Evolutionary conservation across 1,140 invertebrate species (phyloP).

Genomic region (Dinoponera quadriceps): DNA sequence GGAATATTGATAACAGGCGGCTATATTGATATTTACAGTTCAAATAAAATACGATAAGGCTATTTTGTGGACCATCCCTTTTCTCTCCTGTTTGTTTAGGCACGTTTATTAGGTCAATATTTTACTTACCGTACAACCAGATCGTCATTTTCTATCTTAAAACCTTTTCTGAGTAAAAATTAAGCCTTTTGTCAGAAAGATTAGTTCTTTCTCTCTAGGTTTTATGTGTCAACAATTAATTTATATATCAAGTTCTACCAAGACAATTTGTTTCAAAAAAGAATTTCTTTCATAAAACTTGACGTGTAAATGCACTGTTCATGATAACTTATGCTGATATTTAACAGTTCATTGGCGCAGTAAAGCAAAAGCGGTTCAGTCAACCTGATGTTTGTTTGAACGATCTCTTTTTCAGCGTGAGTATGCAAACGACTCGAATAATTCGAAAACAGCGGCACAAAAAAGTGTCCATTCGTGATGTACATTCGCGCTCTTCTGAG

Average conservation of each 20-base stretch:
- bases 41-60: conserved; percentile 65
- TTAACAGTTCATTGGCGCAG: neutral
- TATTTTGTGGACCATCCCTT: conserved; percentile 15
- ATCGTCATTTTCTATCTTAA: neutral
- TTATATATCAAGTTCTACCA: no score
- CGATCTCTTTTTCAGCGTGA: neutral
- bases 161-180: neutral
- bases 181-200: neutral
- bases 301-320: neutral
- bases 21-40: conserved; percentile 59
- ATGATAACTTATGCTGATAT: neutral
- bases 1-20: conserved; percentile 30
- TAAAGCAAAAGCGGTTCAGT: conserved; percentile 7
- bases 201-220: no score
- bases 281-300: neutral
- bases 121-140: neutral
- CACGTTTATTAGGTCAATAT: conserved; percentile 41
- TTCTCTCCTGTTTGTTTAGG: conserved; percentile 44
- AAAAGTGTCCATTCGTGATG: conserved; percentile 29
- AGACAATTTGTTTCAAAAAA: no score
- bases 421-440: conserved; percentile 22
- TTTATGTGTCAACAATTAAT: no score
- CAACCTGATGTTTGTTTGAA: conserved; percentile 34
- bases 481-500: conserved; percentile 10
- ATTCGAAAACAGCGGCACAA: conserved; percentile 22